Base-by-base conservation (phyloP, 2,113 vertebrate genomes). In the Dicaeum eximium region DNA sequence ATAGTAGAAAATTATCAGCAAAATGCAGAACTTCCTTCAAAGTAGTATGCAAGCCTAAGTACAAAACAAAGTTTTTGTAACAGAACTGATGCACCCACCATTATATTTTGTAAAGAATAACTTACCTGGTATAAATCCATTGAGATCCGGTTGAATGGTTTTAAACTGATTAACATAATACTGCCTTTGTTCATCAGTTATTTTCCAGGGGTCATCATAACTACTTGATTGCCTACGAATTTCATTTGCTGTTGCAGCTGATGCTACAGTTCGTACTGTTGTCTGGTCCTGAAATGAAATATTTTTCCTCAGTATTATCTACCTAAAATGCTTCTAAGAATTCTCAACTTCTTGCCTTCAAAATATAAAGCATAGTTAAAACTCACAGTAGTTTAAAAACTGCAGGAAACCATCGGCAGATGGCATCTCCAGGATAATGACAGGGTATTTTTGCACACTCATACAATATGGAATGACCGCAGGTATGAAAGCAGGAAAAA, bases 111-210 rank as follows among this genome's bases (percentile, higher is more conserved):
- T 94, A 91, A 97, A 95, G 35, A 90, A 57, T 48, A 96, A 95
- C 98, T 97, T 97, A 99, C 99, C 99, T 97, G 99, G 99, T 97
- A 99, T 99, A 97, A 99, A 99, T 96, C 99, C 99, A 50, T 98
- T 99, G 88, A 99, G 98, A 98, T 99, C 99, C 61, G 99, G 98
- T 88, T 99, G 99, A 97, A 99, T 99, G 96, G 98, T 99, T 98
- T 99, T 99, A 98, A 99, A 99, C 87, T 99, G 99, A 98, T 99
- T 99, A 95, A 99, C 98, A 97, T 99, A 99, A 99, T 99, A 99
- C 98, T 99, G 99, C 95, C 99, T 98, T 97, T 99, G 99, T 97
- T 99, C 99, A 82, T 99, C 99, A 64, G 99, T 99, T 97, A 99
- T 99, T 98, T 99, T 99, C 99, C 99, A 99, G 45, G 99, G 99